A percentile compares a stretch with the other conserved stretches of the same genome.
Evolutionary conservation across 2,113 vertebrate species (phyloP).

Genomic region (Todiramphus saurophagus): DNA sequence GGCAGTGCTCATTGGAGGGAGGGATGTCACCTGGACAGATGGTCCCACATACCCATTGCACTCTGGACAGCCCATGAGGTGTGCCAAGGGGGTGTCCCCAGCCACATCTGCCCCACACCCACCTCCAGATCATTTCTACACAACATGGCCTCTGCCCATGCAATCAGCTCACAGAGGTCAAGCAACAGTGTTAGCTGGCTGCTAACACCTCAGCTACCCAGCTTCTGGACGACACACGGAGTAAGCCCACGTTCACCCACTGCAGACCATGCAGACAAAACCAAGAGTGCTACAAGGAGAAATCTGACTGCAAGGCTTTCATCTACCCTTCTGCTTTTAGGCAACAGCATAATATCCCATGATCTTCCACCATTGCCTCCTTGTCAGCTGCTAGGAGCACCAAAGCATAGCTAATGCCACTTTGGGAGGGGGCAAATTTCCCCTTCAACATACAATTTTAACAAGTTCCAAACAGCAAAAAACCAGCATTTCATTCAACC

Average conservation of each 20-base stretch:
- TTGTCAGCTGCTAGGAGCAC: neutral
- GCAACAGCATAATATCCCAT: neutral
- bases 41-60: fast-evolving
- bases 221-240: neutral
- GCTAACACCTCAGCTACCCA: neutral
- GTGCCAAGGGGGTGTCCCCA: neutral
- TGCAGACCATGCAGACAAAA: neutral
- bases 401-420: neutral
- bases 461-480: neutral
- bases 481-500: neutral
- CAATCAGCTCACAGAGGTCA: neutral
- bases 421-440: neutral
- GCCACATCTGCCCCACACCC: neutral
- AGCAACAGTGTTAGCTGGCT: neutral
- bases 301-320: neutral
- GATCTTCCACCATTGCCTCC: neutral
- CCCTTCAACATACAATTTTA: neutral
- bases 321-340: neutral
- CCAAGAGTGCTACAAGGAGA: neutral
- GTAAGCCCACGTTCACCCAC: neutral
- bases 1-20: fast-evolving
- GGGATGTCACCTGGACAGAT: neutral
- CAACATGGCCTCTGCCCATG: neutral
- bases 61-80: neutral
- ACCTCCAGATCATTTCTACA: neutral